Percentiles rank a stretch among this genome's conserved stretches.
Conservation (phyloP, 2,797 vertebrate genomes). For the Neosilurus mollespiculum region DNA sequence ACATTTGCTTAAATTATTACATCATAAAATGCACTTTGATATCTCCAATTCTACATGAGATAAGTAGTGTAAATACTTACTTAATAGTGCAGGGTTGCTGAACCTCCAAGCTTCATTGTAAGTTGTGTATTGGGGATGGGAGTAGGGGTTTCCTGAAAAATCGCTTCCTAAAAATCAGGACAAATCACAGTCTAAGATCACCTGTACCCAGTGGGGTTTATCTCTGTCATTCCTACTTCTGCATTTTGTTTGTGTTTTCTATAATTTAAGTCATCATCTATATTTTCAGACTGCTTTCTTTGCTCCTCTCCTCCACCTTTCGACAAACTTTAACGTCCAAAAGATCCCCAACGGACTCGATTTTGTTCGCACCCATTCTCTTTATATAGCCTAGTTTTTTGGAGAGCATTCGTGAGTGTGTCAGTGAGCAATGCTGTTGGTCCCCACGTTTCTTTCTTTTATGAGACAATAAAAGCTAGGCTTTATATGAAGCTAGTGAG, state of each 20-base stretch:
- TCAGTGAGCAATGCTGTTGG: slow-evolving; percentile 67
- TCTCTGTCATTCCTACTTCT: not conserved
- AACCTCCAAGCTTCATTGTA: slow-evolving; percentile 99
- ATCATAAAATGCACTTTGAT: slow-evolving; percentile 20
- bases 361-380: slow-evolving; percentile 48
- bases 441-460: slow-evolving; percentile 75
- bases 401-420: slow-evolving; percentile 57
- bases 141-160: slow-evolving; percentile 99
- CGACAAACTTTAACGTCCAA: slow-evolving; percentile 57
- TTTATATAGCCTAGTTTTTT: slow-evolving; percentile 57
- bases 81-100: slow-evolving; percentile 99
- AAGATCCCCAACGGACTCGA: slow-evolving; percentile 57
- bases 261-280: slow-evolving; percentile 51
- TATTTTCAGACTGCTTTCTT: slow-evolving; percentile 50
- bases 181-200: slow-evolving; percentile 11
- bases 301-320: slow-evolving; percentile 35
- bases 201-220: not conserved
- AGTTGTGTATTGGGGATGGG: slow-evolving; percentile 97
- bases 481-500: slow-evolving; percentile 77
- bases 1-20: not conserved
- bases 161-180: slow-evolving; percentile 83
- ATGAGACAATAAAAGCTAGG: slow-evolving; percentile 74
- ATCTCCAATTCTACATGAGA: slow-evolving; percentile 26
- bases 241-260: slow-evolving; percentile 56
- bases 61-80: slow-evolving; percentile 78